A percentile compares a stretch with the other conserved stretches of the same genome.
These are phyloP conservation scores for Pissodes strobi DNA, from an alignment of 1,140 invertebrate genomes.

Conservation along the genomic window DNA sequence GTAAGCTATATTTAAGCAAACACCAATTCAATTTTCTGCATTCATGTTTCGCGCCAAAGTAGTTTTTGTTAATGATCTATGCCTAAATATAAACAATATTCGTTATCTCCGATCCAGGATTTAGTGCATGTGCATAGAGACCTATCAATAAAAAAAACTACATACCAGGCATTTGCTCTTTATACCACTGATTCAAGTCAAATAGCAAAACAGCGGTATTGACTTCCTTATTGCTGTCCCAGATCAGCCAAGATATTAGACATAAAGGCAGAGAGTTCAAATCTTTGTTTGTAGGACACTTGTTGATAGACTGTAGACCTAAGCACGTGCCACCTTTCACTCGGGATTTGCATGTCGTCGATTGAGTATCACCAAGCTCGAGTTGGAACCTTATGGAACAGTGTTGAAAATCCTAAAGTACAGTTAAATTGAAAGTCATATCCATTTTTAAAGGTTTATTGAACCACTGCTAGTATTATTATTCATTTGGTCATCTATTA, in stretches of 20 bases:
- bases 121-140: too few relatives aligned
- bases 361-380: constrained; percentile 36
- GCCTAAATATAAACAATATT: too few relatives aligned
- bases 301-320: constrained; percentile 36
- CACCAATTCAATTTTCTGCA: too few relatives aligned
- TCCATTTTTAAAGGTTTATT: too few relatives aligned
- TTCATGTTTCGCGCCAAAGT: too few relatives aligned
- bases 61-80: too few relatives aligned
- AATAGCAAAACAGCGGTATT: constrained; percentile 68
- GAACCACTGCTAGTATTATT: too few relatives aligned
- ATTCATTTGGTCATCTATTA: too few relatives aligned
- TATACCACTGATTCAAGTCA: constrained; percentile 95
- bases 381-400: constrained; percentile 51
- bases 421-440: too few relatives aligned
- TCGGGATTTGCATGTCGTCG: background rate
- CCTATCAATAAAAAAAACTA: too few relatives aligned
- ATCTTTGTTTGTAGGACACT: constrained; percentile 21
- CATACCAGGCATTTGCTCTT: constrained; percentile 83
- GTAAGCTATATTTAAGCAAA: too few relatives aligned
- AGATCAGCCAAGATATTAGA: constrained; percentile 55
- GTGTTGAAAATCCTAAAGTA: constrained; percentile 48
- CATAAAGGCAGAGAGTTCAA: constrained; percentile 47
- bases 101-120: too few relatives aligned
- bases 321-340: constrained; percentile 44
- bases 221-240: constrained; percentile 31